Percentiles rank a stretch among this genome's conserved stretches.
phyloP scores from a whole-genome alignment of 2,888 invertebrate species.

The Iphiclides podalirius region DNA sequence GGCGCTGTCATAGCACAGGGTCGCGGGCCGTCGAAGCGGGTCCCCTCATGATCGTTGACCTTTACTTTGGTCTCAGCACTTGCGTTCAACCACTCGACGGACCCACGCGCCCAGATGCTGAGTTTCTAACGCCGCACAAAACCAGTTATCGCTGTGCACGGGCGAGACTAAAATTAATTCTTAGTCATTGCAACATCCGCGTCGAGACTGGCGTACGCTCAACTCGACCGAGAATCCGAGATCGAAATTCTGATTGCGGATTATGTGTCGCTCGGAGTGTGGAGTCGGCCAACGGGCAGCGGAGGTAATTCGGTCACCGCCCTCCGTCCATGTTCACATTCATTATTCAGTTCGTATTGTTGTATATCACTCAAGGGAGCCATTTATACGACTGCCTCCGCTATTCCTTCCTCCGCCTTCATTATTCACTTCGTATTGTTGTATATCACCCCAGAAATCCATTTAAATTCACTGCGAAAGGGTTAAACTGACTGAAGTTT shows the following conservation, averaged over 20 bases:
- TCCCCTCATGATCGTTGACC: constrained; percentile 80
- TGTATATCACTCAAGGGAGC: too few relatives aligned
- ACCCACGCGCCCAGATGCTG: background rate
- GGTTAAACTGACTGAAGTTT: too few relatives aligned
- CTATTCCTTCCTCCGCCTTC: too few relatives aligned
- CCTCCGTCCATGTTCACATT: too few relatives aligned
- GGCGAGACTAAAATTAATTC: constrained; percentile 37
- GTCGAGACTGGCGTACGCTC: constrained; percentile 35
- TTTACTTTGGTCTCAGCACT: constrained; percentile 70
- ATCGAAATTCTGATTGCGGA: constrained; percentile 32
- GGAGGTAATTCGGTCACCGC: constrained; percentile 7
- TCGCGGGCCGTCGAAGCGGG: constrained; percentile 77
- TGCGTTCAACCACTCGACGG: too few relatives aligned
- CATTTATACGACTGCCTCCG: too few relatives aligned
- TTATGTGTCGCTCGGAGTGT: constrained; percentile 24
- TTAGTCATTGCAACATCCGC: constrained; percentile 38
- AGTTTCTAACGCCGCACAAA: constrained; percentile 21
- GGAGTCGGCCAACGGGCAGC: background rate
- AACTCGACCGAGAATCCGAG: constrained; percentile 50
- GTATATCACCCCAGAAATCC: too few relatives aligned
- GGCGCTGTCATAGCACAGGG: too few relatives aligned
- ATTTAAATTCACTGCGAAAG: too few relatives aligned
- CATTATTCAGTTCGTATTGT: too few relatives aligned
- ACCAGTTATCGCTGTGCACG: constrained; percentile 35
- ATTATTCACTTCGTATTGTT: too few relatives aligned